These are phyloP conservation scores for Zaprionus bogoriensis DNA, from an alignment of 2,888 invertebrate species.

Conservation along the genomic window DNA sequence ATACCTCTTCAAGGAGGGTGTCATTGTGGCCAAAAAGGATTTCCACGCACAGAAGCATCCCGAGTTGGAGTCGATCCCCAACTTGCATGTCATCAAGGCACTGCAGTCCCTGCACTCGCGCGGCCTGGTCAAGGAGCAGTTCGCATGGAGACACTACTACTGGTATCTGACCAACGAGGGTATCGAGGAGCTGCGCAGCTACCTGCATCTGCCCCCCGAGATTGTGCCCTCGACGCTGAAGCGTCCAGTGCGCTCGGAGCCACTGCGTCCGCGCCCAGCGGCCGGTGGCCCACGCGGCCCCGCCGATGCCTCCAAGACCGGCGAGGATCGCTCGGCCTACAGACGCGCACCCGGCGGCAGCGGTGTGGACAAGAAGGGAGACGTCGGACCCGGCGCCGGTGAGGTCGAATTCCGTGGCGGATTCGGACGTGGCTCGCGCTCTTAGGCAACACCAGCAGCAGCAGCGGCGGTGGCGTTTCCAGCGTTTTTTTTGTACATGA, in stretches of 20 bases:
- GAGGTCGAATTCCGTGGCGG: conserved; percentile 96
- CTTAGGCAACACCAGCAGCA: conserved; percentile 41
- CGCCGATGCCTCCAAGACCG: conserved; percentile 89
- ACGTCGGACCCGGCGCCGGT: conserved; percentile 97
- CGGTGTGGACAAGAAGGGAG: conserved; percentile 95
- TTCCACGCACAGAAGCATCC: conserved; percentile 99
- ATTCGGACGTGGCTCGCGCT: conserved; percentile 89
- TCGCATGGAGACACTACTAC: conserved; percentile 99
- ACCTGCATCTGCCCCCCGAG: conserved; percentile 98
- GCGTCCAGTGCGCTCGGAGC: conserved; percentile 93
- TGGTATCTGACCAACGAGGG: conserved; percentile 99
- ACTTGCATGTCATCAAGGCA: conserved; percentile 99
- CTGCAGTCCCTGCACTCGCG: conserved; percentile 97
- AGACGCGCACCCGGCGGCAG: conserved; percentile 89
- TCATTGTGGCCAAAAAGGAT: conserved; percentile 99
- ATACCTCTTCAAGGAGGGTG: conserved; percentile 99
- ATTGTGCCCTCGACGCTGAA: conserved; percentile 99
- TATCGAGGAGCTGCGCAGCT: conserved; percentile 97
- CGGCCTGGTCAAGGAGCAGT: conserved; percentile 99
- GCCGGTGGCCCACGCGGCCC: conserved; percentile 85
- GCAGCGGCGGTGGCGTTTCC: conserved; percentile 30
- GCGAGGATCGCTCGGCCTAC: conserved; percentile 93
- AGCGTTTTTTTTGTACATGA: conserved; percentile 55
- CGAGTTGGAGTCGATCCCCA: conserved; percentile 96
- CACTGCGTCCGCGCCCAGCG: conserved; percentile 90